Percentiles rank a stretch among this genome's conserved stretches.
phyloP scores from a whole-genome alignment of 2,888 invertebrate species.

The Nomada fucata region DNA sequence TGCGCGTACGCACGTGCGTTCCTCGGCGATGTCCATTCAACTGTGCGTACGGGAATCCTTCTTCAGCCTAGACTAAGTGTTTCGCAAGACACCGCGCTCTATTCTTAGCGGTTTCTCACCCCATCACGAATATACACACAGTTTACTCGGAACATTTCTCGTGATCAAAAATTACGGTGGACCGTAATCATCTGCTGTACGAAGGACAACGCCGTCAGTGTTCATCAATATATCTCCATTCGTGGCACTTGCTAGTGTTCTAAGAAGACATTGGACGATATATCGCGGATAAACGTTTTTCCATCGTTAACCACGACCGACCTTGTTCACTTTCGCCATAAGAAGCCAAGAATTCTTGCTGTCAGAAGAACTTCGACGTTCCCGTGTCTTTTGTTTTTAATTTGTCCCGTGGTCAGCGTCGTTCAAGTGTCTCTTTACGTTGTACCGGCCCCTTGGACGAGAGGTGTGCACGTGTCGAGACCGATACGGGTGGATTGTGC shows the following conservation, averaged over 20 bases:
- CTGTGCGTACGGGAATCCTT: slow-evolving; percentile 48
- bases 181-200: not conserved
- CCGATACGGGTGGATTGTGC: slow-evolving; percentile 7
- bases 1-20: slow-evolving; percentile 68
- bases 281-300: not conserved
- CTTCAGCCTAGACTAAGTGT: not conserved
- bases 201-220: not conserved
- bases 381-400: not conserved
- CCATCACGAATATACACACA: not conserved
- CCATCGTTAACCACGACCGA: not conserved
- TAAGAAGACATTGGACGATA: slow-evolving; percentile 3
- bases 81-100: not conserved
- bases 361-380: no score
- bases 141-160: not conserved
- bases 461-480: slow-evolving; percentile 14
- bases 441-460: no score
- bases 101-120: not conserved
- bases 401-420: not conserved
- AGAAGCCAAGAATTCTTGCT: slow-evolving; percentile 1
- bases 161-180: slow-evolving; percentile 13
- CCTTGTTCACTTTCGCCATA: slow-evolving; percentile 20
- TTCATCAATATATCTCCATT: not conserved
- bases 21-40: slow-evolving; percentile 51
- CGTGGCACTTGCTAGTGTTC: not conserved
- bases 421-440: no score